Evolutionary conservation across 2,113 vertebrate species (phyloP), one percentile per base, ranked within the genome.

Genomic region (Blennius ocellaris): DNA sequence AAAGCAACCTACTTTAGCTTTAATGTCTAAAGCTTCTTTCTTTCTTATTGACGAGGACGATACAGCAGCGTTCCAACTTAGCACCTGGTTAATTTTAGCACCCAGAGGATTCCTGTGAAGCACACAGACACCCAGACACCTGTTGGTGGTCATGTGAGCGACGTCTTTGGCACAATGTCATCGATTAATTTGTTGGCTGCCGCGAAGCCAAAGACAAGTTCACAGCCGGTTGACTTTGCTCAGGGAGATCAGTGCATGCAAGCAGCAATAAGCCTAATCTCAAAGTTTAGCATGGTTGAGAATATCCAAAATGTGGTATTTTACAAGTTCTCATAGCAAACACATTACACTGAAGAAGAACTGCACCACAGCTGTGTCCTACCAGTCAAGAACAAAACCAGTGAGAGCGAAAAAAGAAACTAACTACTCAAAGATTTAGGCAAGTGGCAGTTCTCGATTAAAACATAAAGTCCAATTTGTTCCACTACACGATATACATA

Each of bases 41-140:
- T 53, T 37, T 60, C 68, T 69, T 41, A 56, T 16, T 81, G 79
- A 87, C 69, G 76, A 65, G 54, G 76, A 64, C 56, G 30, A 78
- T 67, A 41, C 16, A 63, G 48, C 49, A 38, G 45, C 5, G 10
- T 17, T 82, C 55, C 50, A 76, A 82, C 65, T 90, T 89, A 85
- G 74, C 89, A 87, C 85, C 69, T 67, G 52, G 68, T 52, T 90
- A 89, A 91, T 80, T 91, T 92, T 91, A 87, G 88, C 80, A 55
- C 54, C 49, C 53, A 15, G 16, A 75, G 54, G 67, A 74, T 58
- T 73, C 41, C 54, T 62, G 59, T 62, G 11, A 71, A 68, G 60
- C 21, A 69, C 64, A 80, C 50, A 55, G 6, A 76, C 44, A 87
- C 56, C 82, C 53, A 82, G 69, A 85, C 86, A 85, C 83, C 78